Conservation (phyloP, 2,113 vertebrate genomes). For the Psittacula cyanocephala region DNA sequence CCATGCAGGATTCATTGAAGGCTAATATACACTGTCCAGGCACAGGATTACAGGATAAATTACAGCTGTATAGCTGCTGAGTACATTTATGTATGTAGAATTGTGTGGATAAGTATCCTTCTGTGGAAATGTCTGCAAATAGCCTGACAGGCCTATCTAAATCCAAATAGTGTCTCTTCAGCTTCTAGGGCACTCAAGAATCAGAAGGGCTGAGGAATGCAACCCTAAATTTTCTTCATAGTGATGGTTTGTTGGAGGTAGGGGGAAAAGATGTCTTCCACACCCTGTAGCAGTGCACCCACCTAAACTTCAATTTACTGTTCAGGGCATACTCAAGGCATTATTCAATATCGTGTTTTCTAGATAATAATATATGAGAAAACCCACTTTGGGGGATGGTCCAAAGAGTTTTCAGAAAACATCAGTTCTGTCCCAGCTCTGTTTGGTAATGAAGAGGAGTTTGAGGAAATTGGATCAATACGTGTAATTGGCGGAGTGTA, state of each 20-base stretch:
- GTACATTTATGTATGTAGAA: background rate
- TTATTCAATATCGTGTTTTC: slow-evolving; percentile 34
- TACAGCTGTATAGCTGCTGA: background rate
- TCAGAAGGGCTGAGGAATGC: background rate
- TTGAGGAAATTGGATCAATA: slow-evolving; percentile 75
- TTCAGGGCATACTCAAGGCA: background rate
- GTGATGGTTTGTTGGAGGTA: background rate
- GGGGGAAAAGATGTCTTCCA: background rate
- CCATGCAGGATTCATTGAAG: background rate
- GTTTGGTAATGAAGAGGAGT: slow-evolving; percentile 50
- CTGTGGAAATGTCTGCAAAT: background rate
- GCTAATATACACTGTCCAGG: background rate
- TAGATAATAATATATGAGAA: slow-evolving; percentile 85
- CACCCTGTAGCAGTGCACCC: background rate
- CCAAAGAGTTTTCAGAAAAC: slow-evolving; percentile 78
- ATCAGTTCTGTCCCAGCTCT: slow-evolving; percentile 65
- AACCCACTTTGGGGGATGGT: slow-evolving; percentile 74
- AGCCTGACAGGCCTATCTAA: background rate
- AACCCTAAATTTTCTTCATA: background rate
- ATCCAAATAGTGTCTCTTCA: background rate
- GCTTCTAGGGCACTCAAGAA: background rate
- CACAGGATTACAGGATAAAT: background rate
- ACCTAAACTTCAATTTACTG: background rate
- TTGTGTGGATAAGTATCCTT: background rate
- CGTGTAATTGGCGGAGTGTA: slow-evolving; percentile 84